Conservation (phyloP, 2,113 vertebrate species). For the Erpornis zantholeuca region DNA sequence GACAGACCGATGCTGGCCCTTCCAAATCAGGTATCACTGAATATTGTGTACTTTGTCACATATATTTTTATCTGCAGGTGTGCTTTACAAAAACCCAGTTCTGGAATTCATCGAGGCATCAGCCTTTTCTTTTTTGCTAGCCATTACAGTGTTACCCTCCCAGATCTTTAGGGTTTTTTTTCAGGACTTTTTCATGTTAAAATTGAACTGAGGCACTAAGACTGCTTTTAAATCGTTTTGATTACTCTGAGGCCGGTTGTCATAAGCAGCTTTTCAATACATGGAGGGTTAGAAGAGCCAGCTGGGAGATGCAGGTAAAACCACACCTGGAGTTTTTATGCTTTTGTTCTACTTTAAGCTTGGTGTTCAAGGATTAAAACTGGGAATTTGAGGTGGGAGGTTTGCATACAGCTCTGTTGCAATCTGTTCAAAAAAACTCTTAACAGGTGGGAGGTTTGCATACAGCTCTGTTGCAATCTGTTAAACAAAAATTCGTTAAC, state of each 20-base stretch:
- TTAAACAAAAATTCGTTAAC: not conserved
- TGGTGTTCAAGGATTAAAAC: not conserved
- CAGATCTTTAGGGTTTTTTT: not conserved
- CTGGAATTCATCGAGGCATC: not conserved
- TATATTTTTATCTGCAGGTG: not conserved
- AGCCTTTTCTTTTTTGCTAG: not conserved
- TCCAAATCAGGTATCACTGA: slow-evolving; percentile 71
- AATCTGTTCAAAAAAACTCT: not conserved
- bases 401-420: not conserved
- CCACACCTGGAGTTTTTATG: not conserved
- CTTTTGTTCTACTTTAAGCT: not conserved
- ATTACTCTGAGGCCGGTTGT: not conserved
- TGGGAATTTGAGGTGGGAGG: not conserved
- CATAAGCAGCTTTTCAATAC: not conserved
- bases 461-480: not conserved
- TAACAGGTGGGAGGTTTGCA: not conserved
- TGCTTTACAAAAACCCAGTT: accelerated
- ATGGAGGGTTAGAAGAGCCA: not conserved
- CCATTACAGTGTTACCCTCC: not conserved
- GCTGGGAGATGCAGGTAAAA: not conserved
- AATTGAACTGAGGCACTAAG: not conserved
- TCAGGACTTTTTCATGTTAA: not conserved
- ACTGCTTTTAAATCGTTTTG: not conserved
- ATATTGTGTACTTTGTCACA: not conserved
- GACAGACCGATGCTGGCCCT: slow-evolving; percentile 59